Evolutionary conservation across 2,888 invertebrate species (phyloP).

Genomic region (Heteropelma amictum): DNA sequence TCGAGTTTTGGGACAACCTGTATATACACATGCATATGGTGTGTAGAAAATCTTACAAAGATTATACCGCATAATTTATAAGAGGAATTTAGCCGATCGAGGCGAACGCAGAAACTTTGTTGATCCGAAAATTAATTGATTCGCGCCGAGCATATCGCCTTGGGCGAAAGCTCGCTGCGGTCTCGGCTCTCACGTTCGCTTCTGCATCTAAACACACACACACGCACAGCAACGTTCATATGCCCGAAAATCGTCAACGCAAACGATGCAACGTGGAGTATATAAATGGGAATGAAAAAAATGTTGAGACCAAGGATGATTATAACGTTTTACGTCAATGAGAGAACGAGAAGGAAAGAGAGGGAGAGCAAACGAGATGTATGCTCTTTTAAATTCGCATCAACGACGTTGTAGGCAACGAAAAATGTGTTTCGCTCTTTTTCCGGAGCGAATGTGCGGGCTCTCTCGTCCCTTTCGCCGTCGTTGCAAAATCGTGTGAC

Average conservation of each 20-base stretch:
- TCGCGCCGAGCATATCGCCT: neutral
- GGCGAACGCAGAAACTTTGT: conserved; percentile 7
- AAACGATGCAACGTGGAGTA: neutral
- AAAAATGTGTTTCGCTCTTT: conserved; percentile 35
- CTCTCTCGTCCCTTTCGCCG: conserved; percentile 30
- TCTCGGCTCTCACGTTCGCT: conserved; percentile 35
- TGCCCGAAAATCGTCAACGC: neutral
- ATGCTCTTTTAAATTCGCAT: conserved; percentile 45
- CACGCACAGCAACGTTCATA: neutral
- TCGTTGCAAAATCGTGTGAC: conserved; percentile 64
- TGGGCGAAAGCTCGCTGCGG: conserved; percentile 2
- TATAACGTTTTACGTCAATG: conserved; percentile 50
- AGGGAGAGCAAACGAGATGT: too few relatives aligned
- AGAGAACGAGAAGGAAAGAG: conserved; percentile 4
- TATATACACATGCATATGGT: neutral
- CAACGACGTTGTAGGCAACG: conserved; percentile 29
- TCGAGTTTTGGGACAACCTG: too few relatives aligned
- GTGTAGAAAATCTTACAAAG: neutral
- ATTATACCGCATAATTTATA: neutral
- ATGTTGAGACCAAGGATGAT: neutral
- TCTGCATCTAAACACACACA: neutral
- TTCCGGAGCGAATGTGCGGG: conserved; percentile 5
- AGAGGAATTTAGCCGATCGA: neutral
- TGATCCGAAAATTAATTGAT: conserved; percentile 54
- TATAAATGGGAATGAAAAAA: conserved; percentile 46